These are phyloP conservation scores for Synanthedon tipuliformis DNA, from an alignment of 2,888 invertebrate genomes.

Conservation along the genomic window DNA sequence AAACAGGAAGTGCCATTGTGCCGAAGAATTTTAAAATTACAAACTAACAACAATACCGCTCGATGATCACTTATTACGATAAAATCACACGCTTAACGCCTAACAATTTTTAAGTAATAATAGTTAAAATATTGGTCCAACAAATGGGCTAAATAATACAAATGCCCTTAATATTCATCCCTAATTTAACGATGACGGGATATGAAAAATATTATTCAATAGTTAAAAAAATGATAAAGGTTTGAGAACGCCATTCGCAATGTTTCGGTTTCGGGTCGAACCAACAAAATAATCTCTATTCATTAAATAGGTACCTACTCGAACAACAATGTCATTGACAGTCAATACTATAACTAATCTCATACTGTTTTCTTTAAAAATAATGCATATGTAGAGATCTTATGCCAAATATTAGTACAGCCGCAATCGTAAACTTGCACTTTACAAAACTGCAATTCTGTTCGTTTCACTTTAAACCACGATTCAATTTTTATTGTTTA, in stretches of 20 bases:
- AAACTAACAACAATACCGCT: slow-evolving; percentile 68
- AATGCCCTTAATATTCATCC: slow-evolving; percentile 71
- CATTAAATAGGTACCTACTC: slow-evolving; percentile 62
- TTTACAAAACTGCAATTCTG: slow-evolving; percentile 36
- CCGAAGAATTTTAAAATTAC: slow-evolving; percentile 62
- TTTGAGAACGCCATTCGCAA: slow-evolving; percentile 57
- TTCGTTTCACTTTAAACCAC: slow-evolving; percentile 19
- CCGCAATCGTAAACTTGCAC: slow-evolving; percentile 52
- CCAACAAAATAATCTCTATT: slow-evolving; percentile 64
- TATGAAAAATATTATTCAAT: slow-evolving; percentile 70
- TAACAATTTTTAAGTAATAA: slow-evolving; percentile 71
- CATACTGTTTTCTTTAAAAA: slow-evolving; percentile 65
- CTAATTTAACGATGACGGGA: slow-evolving; percentile 68
- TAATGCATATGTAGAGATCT: slow-evolving; percentile 58
- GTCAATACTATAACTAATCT: slow-evolving; percentile 68
- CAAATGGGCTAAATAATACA: slow-evolving; percentile 72
- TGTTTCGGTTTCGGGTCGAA: slow-evolving; percentile 46
- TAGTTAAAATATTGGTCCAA: slow-evolving; percentile 72
- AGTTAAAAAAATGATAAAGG: slow-evolving; percentile 68
- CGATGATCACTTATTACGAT: slow-evolving; percentile 68
- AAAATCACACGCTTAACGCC: slow-evolving; percentile 71
- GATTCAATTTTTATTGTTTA: slow-evolving; percentile 41
- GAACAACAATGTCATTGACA: slow-evolving; percentile 56
- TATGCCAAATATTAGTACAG: slow-evolving; percentile 52
- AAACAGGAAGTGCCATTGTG: slow-evolving; percentile 71